Evolutionary conservation across 2,888 invertebrate species (phyloP).

Genomic region (Caenorhabditis sulstoni): DNA sequence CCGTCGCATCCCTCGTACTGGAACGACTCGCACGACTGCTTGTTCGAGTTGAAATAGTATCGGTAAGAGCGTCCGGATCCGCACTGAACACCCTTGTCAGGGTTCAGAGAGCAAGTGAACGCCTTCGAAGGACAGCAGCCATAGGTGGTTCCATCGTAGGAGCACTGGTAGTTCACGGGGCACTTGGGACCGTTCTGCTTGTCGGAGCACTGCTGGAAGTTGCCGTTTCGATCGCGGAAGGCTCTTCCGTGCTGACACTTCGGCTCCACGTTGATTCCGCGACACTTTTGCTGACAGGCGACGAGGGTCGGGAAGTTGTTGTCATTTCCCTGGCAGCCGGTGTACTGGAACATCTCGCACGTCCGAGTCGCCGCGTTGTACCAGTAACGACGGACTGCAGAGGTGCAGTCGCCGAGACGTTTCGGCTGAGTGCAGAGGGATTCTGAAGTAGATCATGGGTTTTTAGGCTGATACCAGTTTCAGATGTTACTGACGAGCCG

Average conservation of each 20-base stretch:
- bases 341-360: conserved; percentile 74
- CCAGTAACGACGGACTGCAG: conserved; percentile 74
- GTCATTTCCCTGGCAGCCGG: conserved; percentile 74
- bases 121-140: conserved; percentile 78
- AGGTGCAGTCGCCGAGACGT: conserved; percentile 76
- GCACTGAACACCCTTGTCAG: conserved; percentile 76
- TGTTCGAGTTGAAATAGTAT: conserved; percentile 76
- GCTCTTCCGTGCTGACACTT: conserved; percentile 76
- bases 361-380: conserved; percentile 76
- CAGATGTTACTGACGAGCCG: conserved; percentile 68
- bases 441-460: conserved; percentile 54
- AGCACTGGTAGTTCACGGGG: conserved; percentile 76
- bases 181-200: conserved; percentile 71
- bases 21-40: conserved; percentile 77
- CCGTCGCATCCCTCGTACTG: conserved; percentile 79
- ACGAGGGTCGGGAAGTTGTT: conserved; percentile 74
- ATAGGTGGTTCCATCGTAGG: conserved; percentile 72
- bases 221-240: conserved; percentile 73
- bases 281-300: conserved; percentile 75
- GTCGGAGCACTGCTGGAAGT: conserved; percentile 73
- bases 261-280: conserved; percentile 77
- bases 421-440: conserved; percentile 78
- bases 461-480: background rate
- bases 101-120: conserved; percentile 76
- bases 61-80: conserved; percentile 69